These are phyloP conservation scores for Lasioglossum calceatum DNA, from an alignment of 2,888 invertebrate species.

Conservation along the genomic window DNA sequence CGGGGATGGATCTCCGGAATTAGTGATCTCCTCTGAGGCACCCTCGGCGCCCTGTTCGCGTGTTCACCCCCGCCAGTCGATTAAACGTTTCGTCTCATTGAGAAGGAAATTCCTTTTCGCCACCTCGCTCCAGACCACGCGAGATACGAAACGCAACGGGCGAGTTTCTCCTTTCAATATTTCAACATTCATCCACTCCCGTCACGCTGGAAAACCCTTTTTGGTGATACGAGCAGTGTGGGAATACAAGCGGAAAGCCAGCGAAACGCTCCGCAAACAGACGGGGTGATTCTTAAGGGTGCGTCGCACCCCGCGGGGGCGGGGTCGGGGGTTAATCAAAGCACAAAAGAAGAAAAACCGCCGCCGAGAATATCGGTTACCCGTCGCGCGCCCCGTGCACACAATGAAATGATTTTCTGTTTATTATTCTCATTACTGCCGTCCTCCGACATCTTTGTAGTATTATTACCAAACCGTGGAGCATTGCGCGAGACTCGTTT, in stretches of 20 bases:
- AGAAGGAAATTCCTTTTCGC: constrained; percentile 31
- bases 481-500: neutral
- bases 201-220: neutral
- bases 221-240: neutral
- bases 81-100: constrained; percentile 32
- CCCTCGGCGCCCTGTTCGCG: constrained; percentile 4
- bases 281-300: constrained; percentile 2
- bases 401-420: constrained; percentile 2
- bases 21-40: constrained; percentile 36
- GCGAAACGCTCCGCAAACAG: neutral
- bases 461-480: neutral
- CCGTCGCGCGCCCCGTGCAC: neutral
- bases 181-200: neutral
- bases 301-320: neutral
- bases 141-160: neutral
- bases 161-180: neutral
- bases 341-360: constrained; percentile 1
- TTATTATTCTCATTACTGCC: constrained; percentile 6
- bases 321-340: neutral
- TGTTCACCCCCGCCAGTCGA: neutral
- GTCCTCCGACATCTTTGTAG: neutral
- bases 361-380: neutral
- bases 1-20: constrained; percentile 17
- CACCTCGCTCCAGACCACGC: neutral
- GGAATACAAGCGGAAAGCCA: neutral